Conservation (phyloP, 2,888 invertebrate genomes). For the Helicoverpa assulta region DNA sequence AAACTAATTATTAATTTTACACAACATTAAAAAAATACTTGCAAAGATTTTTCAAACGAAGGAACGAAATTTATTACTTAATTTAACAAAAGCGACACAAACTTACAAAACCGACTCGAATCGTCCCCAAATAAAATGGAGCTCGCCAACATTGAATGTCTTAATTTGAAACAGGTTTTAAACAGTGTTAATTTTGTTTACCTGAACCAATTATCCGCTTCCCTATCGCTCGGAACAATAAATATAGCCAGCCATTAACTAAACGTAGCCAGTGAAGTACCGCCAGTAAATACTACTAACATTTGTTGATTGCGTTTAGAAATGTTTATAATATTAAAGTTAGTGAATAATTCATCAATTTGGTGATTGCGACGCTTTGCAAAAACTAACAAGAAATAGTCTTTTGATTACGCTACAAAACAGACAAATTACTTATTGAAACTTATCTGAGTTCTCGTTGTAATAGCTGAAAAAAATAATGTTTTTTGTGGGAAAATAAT, state of each 20-base stretch:
- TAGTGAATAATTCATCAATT: background rate
- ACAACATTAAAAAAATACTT: background rate
- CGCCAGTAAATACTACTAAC: slow-evolving; percentile 43
- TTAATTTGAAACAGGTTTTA: slow-evolving; percentile 67
- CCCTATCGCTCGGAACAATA: slow-evolving; percentile 61
- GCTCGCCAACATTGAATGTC: slow-evolving; percentile 47
- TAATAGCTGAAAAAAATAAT: too few species aligned
- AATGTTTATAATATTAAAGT: slow-evolving; percentile 24
- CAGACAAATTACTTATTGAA: too few species aligned
- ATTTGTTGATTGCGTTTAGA: slow-evolving; percentile 28
- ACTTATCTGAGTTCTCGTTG: too few species aligned
- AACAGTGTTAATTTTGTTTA: slow-evolving; percentile 68
- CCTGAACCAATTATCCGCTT: slow-evolving; percentile 63
- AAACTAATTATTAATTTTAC: too few species aligned
- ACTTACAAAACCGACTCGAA: slow-evolving; percentile 21
- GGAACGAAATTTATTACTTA: slow-evolving; percentile 21
- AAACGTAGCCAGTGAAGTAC: slow-evolving; percentile 36
- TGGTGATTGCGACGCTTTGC: slow-evolving; percentile 1
- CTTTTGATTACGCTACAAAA: too few species aligned
- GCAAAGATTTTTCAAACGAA: background rate
- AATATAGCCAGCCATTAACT: slow-evolving; percentile 52
- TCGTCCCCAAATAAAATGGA: slow-evolving; percentile 40
- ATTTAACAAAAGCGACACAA: slow-evolving; percentile 13
- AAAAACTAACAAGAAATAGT: too few species aligned
- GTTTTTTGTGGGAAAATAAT: too few species aligned